These are phyloP conservation scores for Bimastos eiseni DNA, from an alignment of 2,888 invertebrate genomes.

Conservation along the genomic window DNA sequence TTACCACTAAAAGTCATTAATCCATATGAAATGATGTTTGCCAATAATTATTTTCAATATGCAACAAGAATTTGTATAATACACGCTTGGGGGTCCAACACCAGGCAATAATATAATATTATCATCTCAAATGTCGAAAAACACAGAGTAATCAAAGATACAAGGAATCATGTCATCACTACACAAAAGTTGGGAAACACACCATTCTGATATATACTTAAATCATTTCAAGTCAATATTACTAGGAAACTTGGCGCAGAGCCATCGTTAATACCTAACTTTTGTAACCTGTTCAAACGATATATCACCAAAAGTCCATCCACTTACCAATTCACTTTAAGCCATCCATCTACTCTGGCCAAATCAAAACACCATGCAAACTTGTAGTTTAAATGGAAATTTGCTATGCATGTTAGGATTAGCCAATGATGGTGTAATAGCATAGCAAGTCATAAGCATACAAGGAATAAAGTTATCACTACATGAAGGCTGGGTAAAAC, in stretches of 20 bases:
- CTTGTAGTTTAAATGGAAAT: no score
- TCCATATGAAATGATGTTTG: background rate
- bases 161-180: background rate
- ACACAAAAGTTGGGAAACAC: slow-evolving; percentile 9
- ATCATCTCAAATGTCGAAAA: background rate
- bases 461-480: background rate
- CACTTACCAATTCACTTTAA: background rate
- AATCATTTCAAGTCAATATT: background rate
- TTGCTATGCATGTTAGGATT: no score
- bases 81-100: background rate
- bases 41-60: background rate
- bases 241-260: background rate
- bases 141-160: background rate
- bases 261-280: background rate
- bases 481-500: background rate
- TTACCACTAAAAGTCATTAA: background rate
- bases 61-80: background rate
- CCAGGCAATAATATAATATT: background rate
- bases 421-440: no score
- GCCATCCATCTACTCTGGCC: no score
- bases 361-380: no score
- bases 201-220: background rate
- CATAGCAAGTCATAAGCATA: background rate
- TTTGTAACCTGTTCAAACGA: no score
- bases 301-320: background rate